phyloP scores from a whole-genome alignment of 2,888 invertebrate species.

The Eurytoma californica region DNA sequence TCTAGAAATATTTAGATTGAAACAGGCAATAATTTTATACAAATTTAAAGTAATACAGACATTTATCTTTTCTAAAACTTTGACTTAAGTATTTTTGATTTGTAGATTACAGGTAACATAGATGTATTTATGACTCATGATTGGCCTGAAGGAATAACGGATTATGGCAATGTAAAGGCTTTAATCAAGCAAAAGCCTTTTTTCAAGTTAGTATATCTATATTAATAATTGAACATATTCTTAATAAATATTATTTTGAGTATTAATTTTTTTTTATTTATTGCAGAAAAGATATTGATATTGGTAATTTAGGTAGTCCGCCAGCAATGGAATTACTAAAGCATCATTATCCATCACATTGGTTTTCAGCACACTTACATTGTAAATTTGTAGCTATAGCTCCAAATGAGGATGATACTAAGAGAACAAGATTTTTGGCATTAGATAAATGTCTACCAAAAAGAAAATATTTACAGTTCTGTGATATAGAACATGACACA shows the following conservation, averaged over 20 bases:
- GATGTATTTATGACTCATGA: slow-evolving; percentile 97
- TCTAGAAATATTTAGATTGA: slow-evolving; percentile 91
- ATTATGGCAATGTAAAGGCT: slow-evolving; percentile 86
- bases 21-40: slow-evolving; percentile 79
- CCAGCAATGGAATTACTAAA: slow-evolving; percentile 89
- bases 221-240: neutral
- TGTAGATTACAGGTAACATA: slow-evolving; percentile 76
- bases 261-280: slow-evolving; percentile 37
- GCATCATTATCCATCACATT: slow-evolving; percentile 88
- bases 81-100: slow-evolving; percentile 6
- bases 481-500: slow-evolving; percentile 80
- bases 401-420: slow-evolving; percentile 80
- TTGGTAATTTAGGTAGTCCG: slow-evolving; percentile 89
- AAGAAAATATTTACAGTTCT: slow-evolving; percentile 91
- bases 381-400: slow-evolving; percentile 95
- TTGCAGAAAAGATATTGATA: slow-evolving; percentile 86
- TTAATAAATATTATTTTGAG: slow-evolving; percentile 3
- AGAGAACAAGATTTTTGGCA: slow-evolving; percentile 89
- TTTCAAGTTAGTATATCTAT: slow-evolving; percentile 79
- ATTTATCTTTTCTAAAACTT: neutral
- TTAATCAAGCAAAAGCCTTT: slow-evolving; percentile 87
- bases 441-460: slow-evolving; percentile 97
- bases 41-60: neutral
- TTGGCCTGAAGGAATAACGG: slow-evolving; percentile 94
- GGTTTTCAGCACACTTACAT: slow-evolving; percentile 99